Evolutionary conservation across 2,797 vertebrate genomes (phyloP).

Genomic region (Propithecus perrieri): DNA sequence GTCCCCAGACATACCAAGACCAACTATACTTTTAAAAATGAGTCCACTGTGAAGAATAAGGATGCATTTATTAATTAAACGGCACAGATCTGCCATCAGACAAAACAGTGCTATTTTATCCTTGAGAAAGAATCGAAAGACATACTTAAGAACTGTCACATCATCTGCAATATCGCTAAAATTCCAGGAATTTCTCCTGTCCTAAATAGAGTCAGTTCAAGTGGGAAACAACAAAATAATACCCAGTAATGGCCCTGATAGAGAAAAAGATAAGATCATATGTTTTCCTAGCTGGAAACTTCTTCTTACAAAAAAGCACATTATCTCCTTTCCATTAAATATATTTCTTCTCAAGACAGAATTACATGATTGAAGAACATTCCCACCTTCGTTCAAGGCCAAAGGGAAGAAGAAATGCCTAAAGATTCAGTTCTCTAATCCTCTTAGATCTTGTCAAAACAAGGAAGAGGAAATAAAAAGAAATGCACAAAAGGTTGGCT

Average conservation of each 20-base stretch:
- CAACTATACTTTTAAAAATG: neutral
- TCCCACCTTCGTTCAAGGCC: conserved; percentile 35
- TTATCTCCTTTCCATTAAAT: conserved; percentile 48
- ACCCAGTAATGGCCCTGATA: neutral
- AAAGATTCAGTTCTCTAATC: conserved; percentile 48
- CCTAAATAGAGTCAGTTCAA: conserved; percentile 22
- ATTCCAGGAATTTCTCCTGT: conserved; percentile 27
- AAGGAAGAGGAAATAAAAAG: conserved; percentile 51
- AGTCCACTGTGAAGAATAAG: neutral
- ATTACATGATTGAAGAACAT: neutral
- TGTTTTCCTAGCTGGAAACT: conserved; percentile 21
- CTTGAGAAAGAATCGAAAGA: neutral
- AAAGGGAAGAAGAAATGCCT: conserved; percentile 54
- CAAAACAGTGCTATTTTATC: neutral
- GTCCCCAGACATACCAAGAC: neutral
- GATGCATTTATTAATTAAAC: neutral
- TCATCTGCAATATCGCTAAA: neutral
- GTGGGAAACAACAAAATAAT: neutral
- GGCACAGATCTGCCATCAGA: neutral
- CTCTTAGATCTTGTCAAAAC: conserved; percentile 59
- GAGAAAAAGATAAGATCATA: conserved; percentile 29
- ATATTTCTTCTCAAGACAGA: conserved; percentile 15
- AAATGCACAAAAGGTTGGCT: neutral
- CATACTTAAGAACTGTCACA: neutral
- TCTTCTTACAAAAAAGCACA: conserved; percentile 26